These are phyloP conservation scores for Nezara viridula DNA, from an alignment of 2,888 invertebrate species.

Conservation along the genomic window DNA sequence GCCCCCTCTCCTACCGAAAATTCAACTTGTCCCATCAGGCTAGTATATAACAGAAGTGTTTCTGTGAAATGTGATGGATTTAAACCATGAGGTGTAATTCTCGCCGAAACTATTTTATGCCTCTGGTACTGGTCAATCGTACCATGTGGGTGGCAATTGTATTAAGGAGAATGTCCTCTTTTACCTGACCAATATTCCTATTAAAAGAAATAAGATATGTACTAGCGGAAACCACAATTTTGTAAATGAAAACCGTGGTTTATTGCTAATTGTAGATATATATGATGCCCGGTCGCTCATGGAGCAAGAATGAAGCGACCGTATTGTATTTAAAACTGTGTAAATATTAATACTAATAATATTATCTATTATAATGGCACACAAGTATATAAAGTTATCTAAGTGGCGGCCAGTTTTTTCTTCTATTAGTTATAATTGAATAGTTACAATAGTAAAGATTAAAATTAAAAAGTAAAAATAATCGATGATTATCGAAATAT, in stretches of 20 bases:
- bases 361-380: slow-evolving; percentile 62
- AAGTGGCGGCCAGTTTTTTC: slow-evolving; percentile 65
- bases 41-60: slow-evolving; percentile 51
- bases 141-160: slow-evolving; percentile 14
- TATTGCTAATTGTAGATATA: slow-evolving; percentile 63
- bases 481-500: slow-evolving; percentile 64
- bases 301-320: slow-evolving; percentile 58
- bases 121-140: not conserved
- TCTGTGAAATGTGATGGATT: slow-evolving; percentile 12
- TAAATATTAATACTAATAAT: slow-evolving; percentile 63
- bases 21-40: slow-evolving; percentile 36
- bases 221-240: slow-evolving; percentile 61
- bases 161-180: slow-evolving; percentile 34
- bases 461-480: slow-evolving; percentile 61
- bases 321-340: slow-evolving; percentile 64
- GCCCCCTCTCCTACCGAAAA: slow-evolving; percentile 11
- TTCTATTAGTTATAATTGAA: slow-evolving; percentile 64
- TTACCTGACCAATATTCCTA: slow-evolving; percentile 60
- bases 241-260: slow-evolving; percentile 60
- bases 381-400: slow-evolving; percentile 61
- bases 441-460: slow-evolving; percentile 66
- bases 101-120: slow-evolving; percentile 58
- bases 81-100: slow-evolving; percentile 49
- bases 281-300: slow-evolving; percentile 53
- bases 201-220: slow-evolving; percentile 53